Evolutionary conservation across 2,888 invertebrate species (phyloP), one percentile per base, ranked within the genome.

Genomic region (Agonopterix alstromeriana): DNA sequence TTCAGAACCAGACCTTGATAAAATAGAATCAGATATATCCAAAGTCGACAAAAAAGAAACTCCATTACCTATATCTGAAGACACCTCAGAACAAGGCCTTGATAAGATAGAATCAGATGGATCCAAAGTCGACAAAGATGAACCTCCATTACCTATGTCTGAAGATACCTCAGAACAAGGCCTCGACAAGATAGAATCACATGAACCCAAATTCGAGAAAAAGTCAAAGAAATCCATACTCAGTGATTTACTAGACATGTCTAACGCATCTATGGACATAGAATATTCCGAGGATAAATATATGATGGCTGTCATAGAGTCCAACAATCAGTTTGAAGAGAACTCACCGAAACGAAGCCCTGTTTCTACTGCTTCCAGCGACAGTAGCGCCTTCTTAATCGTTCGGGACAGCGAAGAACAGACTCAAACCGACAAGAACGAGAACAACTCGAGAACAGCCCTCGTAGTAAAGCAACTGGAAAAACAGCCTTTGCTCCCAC

Each of bases 181-280:
- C 27, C 5, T 27, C 27, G 27, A 7, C 7, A 27, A 27, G 27
- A 7, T 5, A 3, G 27, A 5, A 27, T 3, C 17, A 14, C 48
- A 40, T 38, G 40, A 3, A 9, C 1, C 8, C 10, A 41, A 43
- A 3, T 36, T 36, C 1, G 41, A 50, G 8, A 35, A 12, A 10
- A 44, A 57, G 50, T 40, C 49, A 0, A 63, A 63, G 42, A 61
- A 63, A n/a, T 69, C 73, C 1, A 58, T 76, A 10, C 52, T 79
- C 0, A 57, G 67, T 48, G 63, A 72, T 43, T 64, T 82, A 11
- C 57, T 81, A 8, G 73, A 79, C 48, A 77, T 78, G 79, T 75
- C 81, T 0, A 51, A 49, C 2, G 58, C 52, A 0, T 63, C 65
- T 1, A 35, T 57, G 2, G 57, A 57, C 12, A 45, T 51, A 8